Percentiles rank a stretch among this genome's conserved stretches.
Evolutionary conservation across 2,113 vertebrate genomes (phyloP).

Genomic region (Prolemur simus): DNA sequence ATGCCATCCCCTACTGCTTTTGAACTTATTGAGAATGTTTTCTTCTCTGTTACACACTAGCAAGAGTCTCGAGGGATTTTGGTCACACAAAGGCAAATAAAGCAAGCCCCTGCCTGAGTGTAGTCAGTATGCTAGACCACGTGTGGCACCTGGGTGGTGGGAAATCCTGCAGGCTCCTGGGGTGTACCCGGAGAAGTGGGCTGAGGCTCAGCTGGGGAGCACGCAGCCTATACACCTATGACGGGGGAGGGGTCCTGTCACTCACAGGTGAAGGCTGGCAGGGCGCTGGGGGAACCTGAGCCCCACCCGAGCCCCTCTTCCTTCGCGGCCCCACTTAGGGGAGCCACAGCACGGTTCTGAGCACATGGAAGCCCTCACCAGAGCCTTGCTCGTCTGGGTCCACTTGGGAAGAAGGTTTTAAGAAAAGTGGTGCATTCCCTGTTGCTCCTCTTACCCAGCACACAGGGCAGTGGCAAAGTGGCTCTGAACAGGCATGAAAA

Average conservation of each 20-base stretch:
- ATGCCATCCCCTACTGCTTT: background rate
- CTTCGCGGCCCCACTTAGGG: background rate
- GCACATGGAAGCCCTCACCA: background rate
- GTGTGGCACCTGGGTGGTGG: background rate
- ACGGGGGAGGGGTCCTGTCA: background rate
- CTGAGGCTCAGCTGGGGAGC: background rate
- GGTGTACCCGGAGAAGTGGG: background rate
- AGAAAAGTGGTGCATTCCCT: background rate
- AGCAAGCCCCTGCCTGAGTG: background rate
- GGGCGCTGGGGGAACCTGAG: no score
- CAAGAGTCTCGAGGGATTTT: background rate
- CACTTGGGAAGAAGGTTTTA: background rate
- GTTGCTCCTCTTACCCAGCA: background rate
- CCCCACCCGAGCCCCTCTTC: background rate
- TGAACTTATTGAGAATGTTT: background rate
- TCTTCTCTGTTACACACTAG: background rate
- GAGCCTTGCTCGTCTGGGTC: background rate
- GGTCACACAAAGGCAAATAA: background rate
- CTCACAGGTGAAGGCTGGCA: background rate
- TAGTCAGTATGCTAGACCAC: background rate
- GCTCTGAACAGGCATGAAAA: background rate
- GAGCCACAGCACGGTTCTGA: background rate
- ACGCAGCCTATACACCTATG: no score
- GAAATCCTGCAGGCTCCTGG: background rate
- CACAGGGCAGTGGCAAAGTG: background rate